phyloP scores from a whole-genome alignment of 2,113 vertebrate species.

The Microcebus griseorufus region DNA sequence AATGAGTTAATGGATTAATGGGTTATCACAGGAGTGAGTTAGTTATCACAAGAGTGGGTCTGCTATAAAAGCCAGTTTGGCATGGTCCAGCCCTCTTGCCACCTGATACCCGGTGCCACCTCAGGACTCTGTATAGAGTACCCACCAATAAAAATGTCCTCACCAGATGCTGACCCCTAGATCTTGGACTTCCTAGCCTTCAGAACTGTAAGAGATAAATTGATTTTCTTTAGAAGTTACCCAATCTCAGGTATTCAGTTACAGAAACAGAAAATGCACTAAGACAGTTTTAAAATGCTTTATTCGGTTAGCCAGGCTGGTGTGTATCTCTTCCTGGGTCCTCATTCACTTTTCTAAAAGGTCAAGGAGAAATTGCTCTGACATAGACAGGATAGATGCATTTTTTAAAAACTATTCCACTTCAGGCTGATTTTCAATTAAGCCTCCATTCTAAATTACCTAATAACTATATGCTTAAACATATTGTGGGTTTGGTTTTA shows the following conservation, averaged over 20 bases:
- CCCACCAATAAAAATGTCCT: not conserved
- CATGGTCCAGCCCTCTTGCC: not conserved
- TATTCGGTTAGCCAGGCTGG: not conserved
- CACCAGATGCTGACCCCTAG: not conserved
- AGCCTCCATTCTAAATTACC: not conserved
- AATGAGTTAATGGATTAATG: not conserved
- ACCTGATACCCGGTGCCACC: not conserved
- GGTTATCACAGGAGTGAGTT: not conserved
- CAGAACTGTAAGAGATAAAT: not conserved
- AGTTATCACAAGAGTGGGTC: not conserved
- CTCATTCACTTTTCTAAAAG: not conserved
- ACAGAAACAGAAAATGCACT: not conserved
- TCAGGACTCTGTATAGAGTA: not conserved
- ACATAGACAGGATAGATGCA: not conserved
- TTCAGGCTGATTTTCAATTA: not conserved
- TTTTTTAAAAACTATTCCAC: not conserved
- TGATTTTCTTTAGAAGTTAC: not conserved
- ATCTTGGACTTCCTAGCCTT: not conserved
- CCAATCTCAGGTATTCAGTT: not conserved
- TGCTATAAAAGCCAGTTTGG: not conserved
- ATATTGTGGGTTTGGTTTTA: not conserved
- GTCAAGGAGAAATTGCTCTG: not conserved
- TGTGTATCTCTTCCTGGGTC: not conserved
- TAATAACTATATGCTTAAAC: not conserved
- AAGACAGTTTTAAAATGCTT: not conserved